Evolutionary conservation across 1,140 invertebrate species (phyloP), one percentile per base, ranked within the genome.

Genomic region (Drosophila insularis): DNA sequence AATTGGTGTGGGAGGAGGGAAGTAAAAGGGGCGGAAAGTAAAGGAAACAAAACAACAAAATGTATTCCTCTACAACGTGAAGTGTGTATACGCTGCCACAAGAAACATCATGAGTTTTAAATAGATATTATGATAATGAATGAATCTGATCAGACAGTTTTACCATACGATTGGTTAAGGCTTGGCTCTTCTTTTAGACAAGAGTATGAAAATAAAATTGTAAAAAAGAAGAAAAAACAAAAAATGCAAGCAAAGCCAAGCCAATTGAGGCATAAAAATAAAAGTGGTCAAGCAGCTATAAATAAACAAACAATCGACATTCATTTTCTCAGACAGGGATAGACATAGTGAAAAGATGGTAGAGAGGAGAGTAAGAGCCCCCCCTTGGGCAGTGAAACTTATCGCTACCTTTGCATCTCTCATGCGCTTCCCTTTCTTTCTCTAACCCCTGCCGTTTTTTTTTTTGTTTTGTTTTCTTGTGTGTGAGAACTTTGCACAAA

Each of bases 211-310:
- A 50, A 50, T 21, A 2, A 50, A 46, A 46, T 13, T 37, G 35
- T 1, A 46, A 19, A 46, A 56, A 17, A 14, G 10, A 56, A 56
- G 10, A 32, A 35, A 19, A 32, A 6, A 2, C 31, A 56, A 17
- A 32, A 35, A 19, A 32, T 13, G 3, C 31, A 58, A 11, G 35
- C 35, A 35, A 37, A 50, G 17, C 19, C 19, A 50, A 50, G 43
- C 43, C 80, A 80, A 80, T 80, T 78, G 78, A 84, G 70, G 74
- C 80, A 80, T 84, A 74, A 84, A 80, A 78, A 80, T 78, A 80
- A 84, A 84, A 84, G 74, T 82, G 74, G 74, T 80, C 71, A 78
- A 74, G 70, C 60, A 61, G n/a, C 53, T 31, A 54, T 11, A 54
- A 54, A 46, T 3, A 17, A 46, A 50, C 43, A 50, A 50, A 50